A percentile compares a stretch with the other conserved stretches of the same genome.
phyloP scores from a whole-genome alignment of 2,113 vertebrate species.

The Pyxicephalus adspersus region DNA sequence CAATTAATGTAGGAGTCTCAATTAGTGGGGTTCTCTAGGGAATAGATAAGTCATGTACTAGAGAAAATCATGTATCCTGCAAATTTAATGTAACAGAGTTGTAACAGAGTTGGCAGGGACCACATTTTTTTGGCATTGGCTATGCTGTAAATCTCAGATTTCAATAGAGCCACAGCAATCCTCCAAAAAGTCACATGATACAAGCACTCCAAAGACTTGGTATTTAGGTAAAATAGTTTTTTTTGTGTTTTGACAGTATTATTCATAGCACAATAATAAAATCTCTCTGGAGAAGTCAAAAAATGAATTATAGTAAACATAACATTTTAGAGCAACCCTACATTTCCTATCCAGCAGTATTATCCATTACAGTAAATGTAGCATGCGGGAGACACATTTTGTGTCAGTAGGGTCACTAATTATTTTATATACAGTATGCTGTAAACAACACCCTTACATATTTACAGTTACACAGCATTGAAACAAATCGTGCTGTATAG shows the following conservation, averaged over 20 bases:
- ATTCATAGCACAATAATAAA: constrained; percentile 19
- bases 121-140: too few relatives aligned
- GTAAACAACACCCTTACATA: constrained; percentile 44
- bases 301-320: constrained; percentile 29
- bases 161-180: too few relatives aligned
- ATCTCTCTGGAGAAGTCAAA: constrained; percentile 4
- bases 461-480: constrained; percentile 51
- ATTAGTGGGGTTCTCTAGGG: too few relatives aligned
- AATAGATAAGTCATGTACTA: too few relatives aligned
- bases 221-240: too few relatives aligned
- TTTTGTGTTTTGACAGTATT: not conserved
- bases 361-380: constrained; percentile 53
- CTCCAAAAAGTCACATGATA: too few relatives aligned
- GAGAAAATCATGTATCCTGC: too few relatives aligned
- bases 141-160: too few relatives aligned
- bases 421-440: constrained; percentile 53
- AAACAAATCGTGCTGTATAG: constrained; percentile 31
- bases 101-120: too few relatives aligned
- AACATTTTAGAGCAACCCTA: constrained; percentile 16
- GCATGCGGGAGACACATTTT: constrained; percentile 18
- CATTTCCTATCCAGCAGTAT: constrained; percentile 48
- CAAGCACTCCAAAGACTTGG: too few relatives aligned
- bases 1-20: too few relatives aligned
- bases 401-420: constrained; percentile 31
- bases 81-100: too few relatives aligned